A percentile compares a stretch with the other conserved stretches of the same genome.
phyloP scores from a whole-genome alignment of 2,797 vertebrate genomes.

The Kryptopterus vitreolus region DNA sequence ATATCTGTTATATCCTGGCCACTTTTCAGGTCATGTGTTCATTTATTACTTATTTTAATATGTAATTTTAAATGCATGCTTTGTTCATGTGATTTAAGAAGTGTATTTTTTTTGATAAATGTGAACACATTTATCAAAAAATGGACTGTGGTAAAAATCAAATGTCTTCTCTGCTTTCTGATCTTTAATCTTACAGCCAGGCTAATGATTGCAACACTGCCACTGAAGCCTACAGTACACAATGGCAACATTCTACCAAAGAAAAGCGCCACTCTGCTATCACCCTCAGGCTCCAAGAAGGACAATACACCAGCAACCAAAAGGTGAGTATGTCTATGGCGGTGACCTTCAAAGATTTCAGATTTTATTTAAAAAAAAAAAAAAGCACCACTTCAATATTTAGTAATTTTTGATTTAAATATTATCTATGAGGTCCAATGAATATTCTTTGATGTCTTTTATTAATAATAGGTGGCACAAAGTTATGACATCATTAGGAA shows the following conservation, averaged over 20 bases:
- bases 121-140: not conserved
- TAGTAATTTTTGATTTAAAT: no score
- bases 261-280: constrained; percentile 88
- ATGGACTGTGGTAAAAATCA: not conserved
- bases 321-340: constrained; percentile 74
- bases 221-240: constrained; percentile 87
- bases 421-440: no score
- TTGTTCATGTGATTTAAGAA: not conserved
- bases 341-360: not conserved
- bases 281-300: constrained; percentile 89
- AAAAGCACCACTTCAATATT: no score
- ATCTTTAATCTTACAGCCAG: constrained; percentile 78
- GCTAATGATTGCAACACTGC: constrained; percentile 90
- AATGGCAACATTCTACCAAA: constrained; percentile 95
- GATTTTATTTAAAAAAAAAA: not conserved
- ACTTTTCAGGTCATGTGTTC: not conserved
- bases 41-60: constrained; percentile 18
- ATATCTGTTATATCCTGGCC: not conserved
- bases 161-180: not conserved
- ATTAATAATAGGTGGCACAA: no score
- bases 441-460: no score
- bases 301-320: constrained; percentile 80
- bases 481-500: not conserved
- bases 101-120: not conserved
- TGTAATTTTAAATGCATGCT: not conserved